Evolutionary conservation across 2,888 invertebrate genomes (phyloP), one percentile per base, ranked within the genome.

Genomic region (Tenthredo amoena): DNA sequence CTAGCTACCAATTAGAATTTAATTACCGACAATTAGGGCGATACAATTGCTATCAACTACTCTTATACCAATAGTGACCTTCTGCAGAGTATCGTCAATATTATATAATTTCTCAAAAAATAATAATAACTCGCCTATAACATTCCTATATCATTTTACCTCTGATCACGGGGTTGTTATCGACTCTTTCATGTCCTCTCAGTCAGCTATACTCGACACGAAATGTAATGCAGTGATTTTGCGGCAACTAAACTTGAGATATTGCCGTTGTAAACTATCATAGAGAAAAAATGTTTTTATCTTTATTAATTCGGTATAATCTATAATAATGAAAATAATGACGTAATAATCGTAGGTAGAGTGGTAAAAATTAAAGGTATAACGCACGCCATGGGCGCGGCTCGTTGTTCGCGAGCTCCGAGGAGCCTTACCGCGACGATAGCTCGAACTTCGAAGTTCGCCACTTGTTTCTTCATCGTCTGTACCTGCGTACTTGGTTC

Each of bases 401-500:
- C 62, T 81, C 81, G 81, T 37, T 9, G 58, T 62, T 81, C 62
- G 58, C 62, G 55, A 40, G 50, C 31, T 43, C 74, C 21, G n/a
- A 31, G 10, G 15, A 15, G 10, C 40, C 10, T 43, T 43, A 21
- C 74, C 21, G 43, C 74, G 74, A 74, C 74, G 43, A 74, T 43
- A 74, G 40, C 40, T 47, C 15, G 47, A 55, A 26, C 77, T 47
- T 47, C 77, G 62, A 55, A 83, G 83, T 71, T 83, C 68, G 83
- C 83, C 83, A 68, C 68, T 83, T 83, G 82, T 47, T 65, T 83
- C 62, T 81, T 77, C 58, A 58, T 68, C 71, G 83, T 31, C 83
- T 83, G 68, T 83, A 83, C 83, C 83, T 83, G 83, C 83, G 68
- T 81, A 83, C 81, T 34, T 62, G 55, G 81, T 34, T 55, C 62